Evolutionary conservation across 1,140 invertebrate genomes (phyloP).

Genomic region (Drosophila erecta): DNA sequence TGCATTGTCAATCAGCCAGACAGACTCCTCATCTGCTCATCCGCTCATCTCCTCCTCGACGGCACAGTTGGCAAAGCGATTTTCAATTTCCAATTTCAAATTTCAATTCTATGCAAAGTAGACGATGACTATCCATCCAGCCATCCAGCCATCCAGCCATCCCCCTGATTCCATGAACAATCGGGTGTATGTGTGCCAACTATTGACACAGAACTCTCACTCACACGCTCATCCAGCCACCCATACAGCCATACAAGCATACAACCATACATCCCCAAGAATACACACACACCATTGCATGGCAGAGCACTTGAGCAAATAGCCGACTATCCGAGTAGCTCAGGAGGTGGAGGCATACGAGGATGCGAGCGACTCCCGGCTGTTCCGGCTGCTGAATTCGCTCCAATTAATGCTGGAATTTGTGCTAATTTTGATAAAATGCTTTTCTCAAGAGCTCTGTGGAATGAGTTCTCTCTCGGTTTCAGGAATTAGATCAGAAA

Average conservation of each 20-base stretch:
- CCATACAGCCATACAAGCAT: no score
- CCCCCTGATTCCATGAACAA: not conserved
- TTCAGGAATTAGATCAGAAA: not conserved
- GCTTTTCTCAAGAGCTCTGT: not conserved
- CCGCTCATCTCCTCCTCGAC: slow-evolving; percentile 5
- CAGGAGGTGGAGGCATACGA: slow-evolving; percentile 46
- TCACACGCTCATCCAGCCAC: slow-evolving; percentile 16
- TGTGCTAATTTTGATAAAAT: slow-evolving; percentile 27
- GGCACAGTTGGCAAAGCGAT: slow-evolving; percentile 69
- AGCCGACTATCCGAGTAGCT: slow-evolving; percentile 37
- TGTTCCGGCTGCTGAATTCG: slow-evolving; percentile 34
- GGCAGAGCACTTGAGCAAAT: slow-evolving; percentile 75
- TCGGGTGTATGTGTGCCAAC: slow-evolving; percentile 68
- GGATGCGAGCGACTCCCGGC: not conserved
- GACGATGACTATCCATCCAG: slow-evolving; percentile 28
- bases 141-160: no score
- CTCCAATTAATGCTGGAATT: slow-evolving; percentile 44
- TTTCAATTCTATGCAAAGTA: slow-evolving; percentile 76
- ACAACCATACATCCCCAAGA: not conserved
- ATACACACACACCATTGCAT: slow-evolving; percentile 7
- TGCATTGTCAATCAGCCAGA: slow-evolving; percentile 70
- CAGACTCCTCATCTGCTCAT: slow-evolving; percentile 25
- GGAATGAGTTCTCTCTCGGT: not conserved
- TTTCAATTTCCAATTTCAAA: slow-evolving; percentile 77
- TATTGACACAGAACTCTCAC: slow-evolving; percentile 73